Base-by-base conservation (phyloP, 92 coral and sea anemone genomes). In the Porites divaricata region DNA sequence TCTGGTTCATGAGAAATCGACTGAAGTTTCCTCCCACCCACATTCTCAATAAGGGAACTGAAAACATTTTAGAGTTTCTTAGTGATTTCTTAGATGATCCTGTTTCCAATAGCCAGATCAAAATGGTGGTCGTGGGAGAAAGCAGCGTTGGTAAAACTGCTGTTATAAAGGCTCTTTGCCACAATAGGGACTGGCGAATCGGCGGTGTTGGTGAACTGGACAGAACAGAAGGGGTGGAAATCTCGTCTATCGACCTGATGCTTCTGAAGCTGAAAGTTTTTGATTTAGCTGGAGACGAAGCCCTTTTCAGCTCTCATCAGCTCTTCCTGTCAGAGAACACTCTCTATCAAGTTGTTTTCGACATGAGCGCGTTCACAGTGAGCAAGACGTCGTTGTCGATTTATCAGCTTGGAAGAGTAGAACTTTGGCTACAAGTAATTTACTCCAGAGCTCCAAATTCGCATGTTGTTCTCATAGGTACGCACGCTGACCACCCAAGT, bases 241-340 rank as follows among this genome's bases (percentile, higher is more conserved):
- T 94, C 72, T 87, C 90, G 0, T 76, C 87, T 62, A 76, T 89
- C 63, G 85, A 92, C 25, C 80, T 94, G 26, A 89, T 89, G 87
- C 87, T 77, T 50, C 74, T 90, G 63, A 84, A 74, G 72, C 70
- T 93, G 86, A 93, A 91, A 56, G 95, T 92, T 49, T 94, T 94
- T 66, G 98, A 94, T 59, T 83, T 94, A 22, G 95, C 92, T 15
- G 98, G 98, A 23, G 95, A 92, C 72, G 81, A 90, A 23, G 57
- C 86, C 8, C 83, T 88, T 11, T 83, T 94, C 41, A 70, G 75
- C 49, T 81, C 93, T 17, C 95, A 94, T 70, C 88, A 91, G 56
- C 78, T 94, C 14, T 94, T 94, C 79, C 65, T 94, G 53, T 92
- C 98, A 9, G 95, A 94, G 88, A 92, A 94, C 88, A 87, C 95